These are phyloP conservation scores for Mormoops blainvillei DNA, from an alignment of 2,113 vertebrate genomes.

Conservation along the genomic window DNA sequence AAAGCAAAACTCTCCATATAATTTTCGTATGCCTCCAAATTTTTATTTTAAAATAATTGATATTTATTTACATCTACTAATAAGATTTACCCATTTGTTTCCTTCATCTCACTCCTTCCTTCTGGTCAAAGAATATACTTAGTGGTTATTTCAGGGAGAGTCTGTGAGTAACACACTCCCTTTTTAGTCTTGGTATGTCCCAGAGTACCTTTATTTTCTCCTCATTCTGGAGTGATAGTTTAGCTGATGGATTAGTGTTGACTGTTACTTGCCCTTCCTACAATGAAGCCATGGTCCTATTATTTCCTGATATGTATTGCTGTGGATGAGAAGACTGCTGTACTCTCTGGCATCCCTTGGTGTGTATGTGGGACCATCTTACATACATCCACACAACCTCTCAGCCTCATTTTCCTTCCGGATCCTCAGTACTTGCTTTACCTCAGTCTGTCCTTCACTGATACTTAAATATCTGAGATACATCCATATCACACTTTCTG, in stretches of 20 bases:
- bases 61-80: background rate
- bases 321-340: background rate
- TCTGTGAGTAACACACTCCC: too few species aligned
- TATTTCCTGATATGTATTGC: background rate
- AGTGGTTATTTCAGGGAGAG: too few species aligned
- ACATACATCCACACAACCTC: background rate
- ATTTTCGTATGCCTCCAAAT: background rate
- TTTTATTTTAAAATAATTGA: background rate
- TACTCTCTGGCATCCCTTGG: too few species aligned
- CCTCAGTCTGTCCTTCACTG: background rate
- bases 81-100: background rate
- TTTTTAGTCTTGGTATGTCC: background rate
- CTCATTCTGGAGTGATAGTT: background rate
- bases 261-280: too few species aligned
- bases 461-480: background rate
- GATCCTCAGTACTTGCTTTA: too few species aligned
- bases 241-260: background rate
- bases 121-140: fast-evolving
- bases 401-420: background rate
- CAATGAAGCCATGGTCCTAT: background rate
- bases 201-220: background rate
- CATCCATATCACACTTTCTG: background rate
- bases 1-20: background rate
- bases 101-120: background rate
- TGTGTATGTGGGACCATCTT: background rate